Conservation (phyloP, 2,888 invertebrate species). For the Idaea dimidiata region DNA sequence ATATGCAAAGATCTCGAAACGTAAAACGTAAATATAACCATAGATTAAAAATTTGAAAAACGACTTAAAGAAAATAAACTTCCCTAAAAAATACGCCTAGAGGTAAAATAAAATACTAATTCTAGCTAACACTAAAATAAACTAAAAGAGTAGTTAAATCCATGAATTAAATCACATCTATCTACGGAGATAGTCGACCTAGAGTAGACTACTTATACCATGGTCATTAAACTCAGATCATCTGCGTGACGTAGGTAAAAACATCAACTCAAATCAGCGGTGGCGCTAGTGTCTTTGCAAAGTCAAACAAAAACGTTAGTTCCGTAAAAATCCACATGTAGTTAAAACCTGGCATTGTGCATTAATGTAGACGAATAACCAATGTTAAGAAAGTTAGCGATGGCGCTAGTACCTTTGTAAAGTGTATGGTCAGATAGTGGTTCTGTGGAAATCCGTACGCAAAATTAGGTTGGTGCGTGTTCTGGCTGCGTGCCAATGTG, state of each 20-base stretch:
- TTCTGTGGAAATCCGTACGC: background rate
- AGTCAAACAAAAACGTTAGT: background rate
- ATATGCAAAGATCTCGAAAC: too few species aligned
- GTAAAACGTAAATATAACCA: too few species aligned
- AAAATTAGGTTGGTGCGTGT: background rate
- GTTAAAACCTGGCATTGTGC: background rate
- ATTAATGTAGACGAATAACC: background rate
- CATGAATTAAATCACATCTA: background rate
- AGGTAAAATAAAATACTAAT: background rate
- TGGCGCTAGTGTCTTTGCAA: background rate
- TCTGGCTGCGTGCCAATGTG: background rate
- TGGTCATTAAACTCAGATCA: slow-evolving; percentile 1
- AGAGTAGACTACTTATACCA: background rate
- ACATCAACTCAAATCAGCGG: background rate
- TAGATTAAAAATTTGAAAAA: too few species aligned
- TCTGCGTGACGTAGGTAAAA: background rate
- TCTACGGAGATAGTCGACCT: background rate
- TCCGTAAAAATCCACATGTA: background rate
- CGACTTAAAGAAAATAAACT: too few species aligned
- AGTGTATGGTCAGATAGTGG: background rate
- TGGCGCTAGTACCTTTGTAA: background rate
- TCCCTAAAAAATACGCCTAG: too few species aligned
- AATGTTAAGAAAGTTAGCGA: background rate
- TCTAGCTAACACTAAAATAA: background rate
- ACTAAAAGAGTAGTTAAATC: background rate